Evolutionary conservation across 2,797 vertebrate genomes (phyloP), one percentile per base, ranked within the genome.

Genomic region (Esox lucius): DNA sequence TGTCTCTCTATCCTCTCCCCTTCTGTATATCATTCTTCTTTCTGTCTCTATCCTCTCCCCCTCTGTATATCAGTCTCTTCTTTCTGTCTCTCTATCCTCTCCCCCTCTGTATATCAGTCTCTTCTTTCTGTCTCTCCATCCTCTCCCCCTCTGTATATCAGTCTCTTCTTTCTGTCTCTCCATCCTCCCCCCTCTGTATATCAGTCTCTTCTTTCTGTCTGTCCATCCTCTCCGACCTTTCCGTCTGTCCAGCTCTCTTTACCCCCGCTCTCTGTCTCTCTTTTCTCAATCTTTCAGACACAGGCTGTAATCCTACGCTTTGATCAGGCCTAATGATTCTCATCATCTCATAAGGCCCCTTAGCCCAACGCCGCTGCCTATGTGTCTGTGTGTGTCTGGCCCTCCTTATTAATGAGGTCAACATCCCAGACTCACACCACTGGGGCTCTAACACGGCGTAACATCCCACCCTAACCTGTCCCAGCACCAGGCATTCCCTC

Each of bases 321-420:
- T 87, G 83, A 90, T 85, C 78, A 74, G 51, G 75, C 61, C 61
- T 84, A 81, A 85, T 82, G 78, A 80, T 79, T 70, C 79, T 83
- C 71, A 81, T 81, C 77, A 80, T 62, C 83, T 78, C 70, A 31
- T 72, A 56, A 79, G 68, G 71, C 61, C 67, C 35, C 33, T 2
- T 2, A 53, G 69, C 75, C 75, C n/a, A 33, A 33, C 1, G 33
- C 78, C 28, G 53, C 16, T 70, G 72, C 64, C 46, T 70, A 48
- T 70, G 69, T 59, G 53, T 72, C 31, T 39, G 70, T 39, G 17
- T 61, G 51, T 71, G 28, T 61, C 26, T 39, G 51, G 22, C 16
- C 22, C 53, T 71, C 48, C 48, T 42, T 46, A 7, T 49, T 49
- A 49, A 49, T 49, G 48, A 49, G 9, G 48, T 49, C 16, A 49